phyloP scores from a whole-genome alignment of 1,140 invertebrate species.

The Helicoverpa armigera region DNA sequence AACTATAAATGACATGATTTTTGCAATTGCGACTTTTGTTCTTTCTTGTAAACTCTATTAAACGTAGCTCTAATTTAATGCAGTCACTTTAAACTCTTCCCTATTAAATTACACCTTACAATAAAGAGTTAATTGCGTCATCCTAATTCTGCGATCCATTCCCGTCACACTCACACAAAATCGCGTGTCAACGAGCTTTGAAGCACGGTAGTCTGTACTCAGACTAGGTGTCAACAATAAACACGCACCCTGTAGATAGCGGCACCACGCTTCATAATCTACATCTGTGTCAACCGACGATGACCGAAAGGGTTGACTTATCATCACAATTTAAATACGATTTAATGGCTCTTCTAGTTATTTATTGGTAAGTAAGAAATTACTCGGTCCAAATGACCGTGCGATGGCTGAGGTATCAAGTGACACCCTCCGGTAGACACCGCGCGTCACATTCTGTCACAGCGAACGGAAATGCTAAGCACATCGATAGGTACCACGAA shows the following conservation, averaged over 20 bases:
- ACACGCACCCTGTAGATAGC: neutral
- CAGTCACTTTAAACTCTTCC: no score
- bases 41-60: no score
- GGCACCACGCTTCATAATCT: neutral
- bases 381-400: constrained; percentile 48
- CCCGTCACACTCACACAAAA: neutral
- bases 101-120: no score
- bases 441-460: constrained; percentile 11
- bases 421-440: constrained; percentile 9
- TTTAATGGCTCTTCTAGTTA: constrained; percentile 16
- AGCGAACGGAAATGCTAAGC: constrained; percentile 40
- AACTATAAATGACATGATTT: no score
- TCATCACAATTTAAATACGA: no score
- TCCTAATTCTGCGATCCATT: neutral
- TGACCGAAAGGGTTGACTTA: neutral
- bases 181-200: neutral
- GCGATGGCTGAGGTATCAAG: constrained; percentile 48
- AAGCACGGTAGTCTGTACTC: neutral
- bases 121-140: no score
- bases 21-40: no score
- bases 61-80: no score
- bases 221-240: constrained; percentile 8
- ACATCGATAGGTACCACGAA: constrained; percentile 41
- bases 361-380: constrained; percentile 3
- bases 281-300: neutral